These are phyloP conservation scores for Ophion obscuratus DNA, from an alignment of 2,888 invertebrate genomes.

Conservation along the genomic window DNA sequence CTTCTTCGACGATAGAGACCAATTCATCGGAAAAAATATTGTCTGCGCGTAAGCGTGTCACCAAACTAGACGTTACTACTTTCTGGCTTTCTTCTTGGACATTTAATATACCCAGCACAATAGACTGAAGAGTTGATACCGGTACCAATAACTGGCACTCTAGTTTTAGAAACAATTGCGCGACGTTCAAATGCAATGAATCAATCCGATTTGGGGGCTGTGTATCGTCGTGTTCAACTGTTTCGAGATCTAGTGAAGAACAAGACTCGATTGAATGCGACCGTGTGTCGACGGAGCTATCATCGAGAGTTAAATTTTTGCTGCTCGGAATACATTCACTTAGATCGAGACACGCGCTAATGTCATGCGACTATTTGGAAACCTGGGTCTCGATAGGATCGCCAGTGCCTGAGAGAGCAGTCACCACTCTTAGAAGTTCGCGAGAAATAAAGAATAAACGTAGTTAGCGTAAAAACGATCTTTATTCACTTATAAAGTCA, in stretches of 20 bases:
- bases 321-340: constrained; percentile 1
- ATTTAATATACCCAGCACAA: constrained; percentile 60
- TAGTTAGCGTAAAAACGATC: no score
- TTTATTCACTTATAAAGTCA: no score
- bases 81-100: constrained; percentile 57
- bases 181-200: constrained; percentile 41
- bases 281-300: constrained; percentile 7
- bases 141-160: constrained; percentile 67
- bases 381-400: no score
- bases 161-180: constrained; percentile 68
- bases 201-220: constrained; percentile 9
- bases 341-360: background rate
- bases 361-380: no score
- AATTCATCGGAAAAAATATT: constrained; percentile 31
- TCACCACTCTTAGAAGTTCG: no score
- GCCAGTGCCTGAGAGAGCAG: no score
- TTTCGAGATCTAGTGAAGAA: constrained; percentile 7
- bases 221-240: background rate
- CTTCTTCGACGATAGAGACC: constrained; percentile 49
- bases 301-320: background rate
- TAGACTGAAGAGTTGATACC: constrained; percentile 65
- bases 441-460: no score
- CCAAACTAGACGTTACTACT: constrained; percentile 50
- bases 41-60: constrained; percentile 13
- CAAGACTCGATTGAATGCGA: background rate